Conservation (phyloP, 53 echinoderm and acorn worm genomes). For the Mesocentrotus franciscanus region DNA sequence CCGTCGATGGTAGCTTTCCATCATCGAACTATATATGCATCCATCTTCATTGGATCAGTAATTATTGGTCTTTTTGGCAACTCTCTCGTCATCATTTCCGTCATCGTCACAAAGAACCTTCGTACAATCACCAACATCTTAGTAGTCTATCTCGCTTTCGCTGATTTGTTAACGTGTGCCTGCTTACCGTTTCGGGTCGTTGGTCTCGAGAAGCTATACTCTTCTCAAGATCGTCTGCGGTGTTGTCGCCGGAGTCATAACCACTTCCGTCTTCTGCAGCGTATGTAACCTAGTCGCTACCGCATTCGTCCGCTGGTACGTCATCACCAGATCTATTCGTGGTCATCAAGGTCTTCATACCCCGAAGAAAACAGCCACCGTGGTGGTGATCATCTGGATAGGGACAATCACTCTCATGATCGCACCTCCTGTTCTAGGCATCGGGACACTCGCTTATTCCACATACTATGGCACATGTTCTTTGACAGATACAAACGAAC, state of each 20-base stretch:
- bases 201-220: not conserved
- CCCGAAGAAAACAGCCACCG: too few species aligned
- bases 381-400: not conserved
- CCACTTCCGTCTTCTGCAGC: too few species aligned
- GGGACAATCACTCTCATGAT: not conserved
- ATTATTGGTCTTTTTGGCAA: conserved; percentile 9
- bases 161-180: not conserved
- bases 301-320: too few species aligned
- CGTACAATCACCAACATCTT: conserved; percentile 4
- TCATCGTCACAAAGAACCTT: not conserved
- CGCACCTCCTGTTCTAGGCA: not conserved
- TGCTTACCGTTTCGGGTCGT: not conserved
- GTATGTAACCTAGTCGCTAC: too few species aligned
- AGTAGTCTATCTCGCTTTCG: not conserved
- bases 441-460: not conserved
- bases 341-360: too few species aligned
- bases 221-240: too few species aligned
- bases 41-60: not conserved
- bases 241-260: too few species aligned
- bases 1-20: too few species aligned
- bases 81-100: not conserved
- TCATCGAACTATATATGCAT: too few species aligned
- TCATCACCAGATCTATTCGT: too few species aligned
- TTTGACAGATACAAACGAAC: too few species aligned
- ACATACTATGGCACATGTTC: not conserved